Conservation (phyloP, 1,140 invertebrate genomes). For the Colletes gigas region DNA sequence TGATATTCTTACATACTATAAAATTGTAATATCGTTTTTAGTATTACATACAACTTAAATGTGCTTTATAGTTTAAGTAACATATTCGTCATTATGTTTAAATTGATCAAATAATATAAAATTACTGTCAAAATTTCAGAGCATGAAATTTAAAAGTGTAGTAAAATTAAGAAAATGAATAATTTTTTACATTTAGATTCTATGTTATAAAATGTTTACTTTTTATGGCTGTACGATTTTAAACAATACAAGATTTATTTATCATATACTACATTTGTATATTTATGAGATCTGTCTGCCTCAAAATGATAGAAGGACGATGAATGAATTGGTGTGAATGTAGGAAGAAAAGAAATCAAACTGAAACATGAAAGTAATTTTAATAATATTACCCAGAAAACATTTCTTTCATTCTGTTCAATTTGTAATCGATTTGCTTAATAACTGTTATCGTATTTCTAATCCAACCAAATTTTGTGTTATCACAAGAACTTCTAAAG, state of each 20-base stretch:
- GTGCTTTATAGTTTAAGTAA: constrained; percentile 3
- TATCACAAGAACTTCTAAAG: not conserved
- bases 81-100: constrained; percentile 8
- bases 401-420: not conserved
- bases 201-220: not conserved
- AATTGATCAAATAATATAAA: not conserved
- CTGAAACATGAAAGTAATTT: constrained; percentile 45
- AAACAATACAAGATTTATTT: constrained; percentile 25
- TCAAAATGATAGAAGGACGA: constrained; percentile 31
- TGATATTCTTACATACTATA: constrained; percentile 24
- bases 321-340: constrained; percentile 51
- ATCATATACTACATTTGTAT: constrained; percentile 2
- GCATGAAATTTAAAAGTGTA: not conserved
- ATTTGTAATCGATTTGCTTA: not conserved
- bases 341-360: constrained; percentile 36
- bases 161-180: not conserved
- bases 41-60: constrained; percentile 17
- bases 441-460: not conserved
- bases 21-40: constrained; percentile 16
- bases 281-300: constrained; percentile 65
- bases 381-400: constrained; percentile 30
- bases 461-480: not conserved
- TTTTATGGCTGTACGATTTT: constrained; percentile 6
- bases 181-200: constrained; percentile 8
- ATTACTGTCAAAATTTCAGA: not conserved